A percentile compares a stretch with the other conserved stretches of the same genome.
phyloP scores from a whole-genome alignment of 1,140 invertebrate genomes.

The Cydia fagiglandana region DNA sequence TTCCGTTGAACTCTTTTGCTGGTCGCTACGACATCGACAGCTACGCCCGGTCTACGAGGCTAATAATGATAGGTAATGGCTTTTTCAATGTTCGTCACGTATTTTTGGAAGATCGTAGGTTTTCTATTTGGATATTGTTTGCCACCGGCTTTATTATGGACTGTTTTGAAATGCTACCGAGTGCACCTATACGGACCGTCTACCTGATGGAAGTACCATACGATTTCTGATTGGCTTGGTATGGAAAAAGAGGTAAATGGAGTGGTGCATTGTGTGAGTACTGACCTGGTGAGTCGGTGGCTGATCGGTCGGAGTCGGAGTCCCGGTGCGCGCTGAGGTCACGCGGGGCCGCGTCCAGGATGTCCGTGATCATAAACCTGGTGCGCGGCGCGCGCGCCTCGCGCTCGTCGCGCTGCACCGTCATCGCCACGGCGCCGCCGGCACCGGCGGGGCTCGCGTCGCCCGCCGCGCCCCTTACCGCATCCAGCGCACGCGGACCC shows the following conservation, averaged over 20 bases:
- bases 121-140: too few relatives aligned
- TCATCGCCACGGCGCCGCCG: conserved; percentile 72
- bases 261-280: background rate
- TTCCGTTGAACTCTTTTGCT: conserved; percentile 19
- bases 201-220: background rate
- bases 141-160: too few relatives aligned
- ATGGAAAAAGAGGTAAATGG: background rate
- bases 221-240: background rate
- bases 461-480: conserved; percentile 63
- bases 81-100: background rate
- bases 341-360: conserved; percentile 82
- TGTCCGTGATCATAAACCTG: conserved; percentile 90
- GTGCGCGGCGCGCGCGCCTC: conserved; percentile 82
- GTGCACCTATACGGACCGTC: too few relatives aligned
- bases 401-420: conserved; percentile 76
- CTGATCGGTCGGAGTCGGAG: conserved; percentile 69
- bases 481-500: conserved; percentile 66
- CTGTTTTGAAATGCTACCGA: too few relatives aligned
- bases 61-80: background rate
- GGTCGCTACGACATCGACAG: conserved; percentile 3
- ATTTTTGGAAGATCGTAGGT: background rate
- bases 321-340: conserved; percentile 72
- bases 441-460: conserved; percentile 57
- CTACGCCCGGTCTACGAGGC: conserved; percentile 3
- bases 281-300: conserved; percentile 69